These are phyloP conservation scores for Passer domesticus DNA, from an alignment of 2,113 vertebrate genomes.

Conservation along the genomic window DNA sequence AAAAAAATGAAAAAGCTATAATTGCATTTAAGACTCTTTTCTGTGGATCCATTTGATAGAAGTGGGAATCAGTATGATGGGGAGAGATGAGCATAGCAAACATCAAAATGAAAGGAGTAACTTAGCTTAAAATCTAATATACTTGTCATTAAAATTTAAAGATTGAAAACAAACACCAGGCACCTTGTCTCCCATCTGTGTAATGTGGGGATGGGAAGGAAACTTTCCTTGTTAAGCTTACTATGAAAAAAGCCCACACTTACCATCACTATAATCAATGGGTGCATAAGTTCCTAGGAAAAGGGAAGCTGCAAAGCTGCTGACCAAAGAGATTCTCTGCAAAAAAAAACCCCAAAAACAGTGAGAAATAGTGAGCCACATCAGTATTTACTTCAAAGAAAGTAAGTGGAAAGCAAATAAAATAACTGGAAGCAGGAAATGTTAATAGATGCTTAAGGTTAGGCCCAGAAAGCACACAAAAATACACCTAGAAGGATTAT, in stretches of 20 bases:
- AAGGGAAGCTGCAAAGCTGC: conserved; percentile 92
- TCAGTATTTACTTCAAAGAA: background rate
- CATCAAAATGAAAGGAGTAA: background rate
- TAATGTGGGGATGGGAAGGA: background rate
- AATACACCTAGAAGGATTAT: background rate
- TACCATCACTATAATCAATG: conserved; percentile 93
- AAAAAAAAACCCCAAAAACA: conserved; percentile 3
- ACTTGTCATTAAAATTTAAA: background rate
- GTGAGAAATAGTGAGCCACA: background rate
- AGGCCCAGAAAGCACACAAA: background rate
- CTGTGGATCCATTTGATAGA: background rate
- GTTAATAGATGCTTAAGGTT: background rate
- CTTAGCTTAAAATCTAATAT: background rate
- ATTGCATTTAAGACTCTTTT: background rate
- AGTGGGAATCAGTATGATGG: background rate
- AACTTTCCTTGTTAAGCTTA: background rate
- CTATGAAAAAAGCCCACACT: background rate
- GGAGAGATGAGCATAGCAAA: background rate
- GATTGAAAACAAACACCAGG: background rate
- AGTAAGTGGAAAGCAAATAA: background rate
- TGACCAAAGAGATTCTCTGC: conserved; percentile 95
- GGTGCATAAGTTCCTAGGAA: conserved; percentile 88
- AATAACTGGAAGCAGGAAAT: background rate
- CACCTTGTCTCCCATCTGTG: background rate
- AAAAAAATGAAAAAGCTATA: background rate